Evolutionary conservation across 2,797 vertebrate genomes (phyloP).

Genomic region (Micromesistius poutassou): DNA sequence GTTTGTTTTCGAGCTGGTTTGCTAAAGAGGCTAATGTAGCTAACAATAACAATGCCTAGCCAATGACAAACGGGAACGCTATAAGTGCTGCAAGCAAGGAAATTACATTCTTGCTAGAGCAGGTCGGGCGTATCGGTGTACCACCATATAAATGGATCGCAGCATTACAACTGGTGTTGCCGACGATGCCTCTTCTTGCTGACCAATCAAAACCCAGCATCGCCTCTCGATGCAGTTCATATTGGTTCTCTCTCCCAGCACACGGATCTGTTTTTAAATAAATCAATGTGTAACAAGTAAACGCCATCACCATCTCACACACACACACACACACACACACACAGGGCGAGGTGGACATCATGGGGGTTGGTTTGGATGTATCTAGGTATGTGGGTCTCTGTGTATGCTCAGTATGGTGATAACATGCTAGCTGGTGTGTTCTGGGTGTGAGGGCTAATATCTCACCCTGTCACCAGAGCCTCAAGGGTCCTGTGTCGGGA

Average conservation of each 20-base stretch:
- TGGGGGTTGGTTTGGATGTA: neutral
- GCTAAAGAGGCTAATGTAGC: too few species aligned
- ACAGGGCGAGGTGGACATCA: neutral
- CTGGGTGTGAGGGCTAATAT: neutral
- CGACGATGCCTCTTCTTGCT: neutral
- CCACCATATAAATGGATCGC: too few species aligned
- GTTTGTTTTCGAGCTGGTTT: too few species aligned
- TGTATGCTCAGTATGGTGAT: neutral
- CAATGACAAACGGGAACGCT: too few species aligned
- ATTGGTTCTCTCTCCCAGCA: neutral
- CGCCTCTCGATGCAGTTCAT: neutral
- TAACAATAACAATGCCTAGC: too few species aligned
- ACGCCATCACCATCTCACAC: too few species aligned
- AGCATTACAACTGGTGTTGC: neutral
- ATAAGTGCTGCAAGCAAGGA: too few species aligned
- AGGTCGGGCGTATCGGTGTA: too few species aligned
- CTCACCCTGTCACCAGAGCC: neutral
- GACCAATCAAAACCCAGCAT: neutral
- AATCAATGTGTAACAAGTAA: too few species aligned
- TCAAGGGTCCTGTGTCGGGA: neutral
- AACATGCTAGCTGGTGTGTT: neutral
- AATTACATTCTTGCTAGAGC: too few species aligned
- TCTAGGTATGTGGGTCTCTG: neutral
- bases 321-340: neutral
- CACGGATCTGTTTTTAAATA: too few species aligned